Percentiles rank a stretch among this genome's conserved stretches.
Conservation (phyloP, 1,140 invertebrate species). For the Drosophila subobscura region DNA sequence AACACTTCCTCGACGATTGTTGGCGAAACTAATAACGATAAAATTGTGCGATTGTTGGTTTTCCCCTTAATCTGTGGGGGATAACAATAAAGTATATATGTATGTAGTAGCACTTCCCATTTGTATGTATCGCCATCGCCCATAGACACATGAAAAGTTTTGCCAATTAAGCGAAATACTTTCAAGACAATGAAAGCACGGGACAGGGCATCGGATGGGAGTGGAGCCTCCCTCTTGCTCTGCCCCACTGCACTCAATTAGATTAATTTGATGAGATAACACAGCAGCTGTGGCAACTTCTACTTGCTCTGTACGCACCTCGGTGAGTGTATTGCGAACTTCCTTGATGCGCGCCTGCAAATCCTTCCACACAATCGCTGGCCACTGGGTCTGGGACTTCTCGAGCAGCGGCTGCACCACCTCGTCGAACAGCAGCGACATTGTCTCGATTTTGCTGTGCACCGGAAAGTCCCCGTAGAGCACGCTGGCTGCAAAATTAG, state of each 20-base stretch:
- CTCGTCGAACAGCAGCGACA: slow-evolving; percentile 90
- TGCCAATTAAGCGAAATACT: slow-evolving; percentile 78
- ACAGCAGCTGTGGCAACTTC: slow-evolving; percentile 22
- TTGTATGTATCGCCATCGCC: slow-evolving; percentile 38
- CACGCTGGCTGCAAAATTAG: slow-evolving; percentile 86
- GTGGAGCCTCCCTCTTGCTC: not conserved
- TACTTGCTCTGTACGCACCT: slow-evolving; percentile 83
- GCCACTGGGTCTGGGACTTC: slow-evolving; percentile 87
- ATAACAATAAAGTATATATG: slow-evolving; percentile 78
- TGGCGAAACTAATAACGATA: slow-evolving; percentile 83
- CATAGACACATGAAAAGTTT: slow-evolving; percentile 75
- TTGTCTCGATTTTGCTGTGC: slow-evolving; percentile 85
- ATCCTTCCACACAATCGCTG: slow-evolving; percentile 88
- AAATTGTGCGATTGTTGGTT: slow-evolving; percentile 83
- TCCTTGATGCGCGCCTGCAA: slow-evolving; percentile 88
- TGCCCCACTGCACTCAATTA: slow-evolving; percentile 68
- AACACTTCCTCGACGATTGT: slow-evolving; percentile 78
- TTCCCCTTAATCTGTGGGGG: slow-evolving; percentile 82
- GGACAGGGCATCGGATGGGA: slow-evolving; percentile 8
- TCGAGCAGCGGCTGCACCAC: slow-evolving; percentile 89
- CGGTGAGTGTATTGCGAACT: slow-evolving; percentile 88
- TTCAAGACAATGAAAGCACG: slow-evolving; percentile 38
- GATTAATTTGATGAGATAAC: slow-evolving; percentile 71
- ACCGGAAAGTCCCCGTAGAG: slow-evolving; percentile 90
- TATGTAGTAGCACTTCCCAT: slow-evolving; percentile 9